Evolutionary conservation across 2,888 invertebrate species (phyloP), one percentile per base, ranked within the genome.

Genomic region (Drosophila pseudotakahashii): DNA sequence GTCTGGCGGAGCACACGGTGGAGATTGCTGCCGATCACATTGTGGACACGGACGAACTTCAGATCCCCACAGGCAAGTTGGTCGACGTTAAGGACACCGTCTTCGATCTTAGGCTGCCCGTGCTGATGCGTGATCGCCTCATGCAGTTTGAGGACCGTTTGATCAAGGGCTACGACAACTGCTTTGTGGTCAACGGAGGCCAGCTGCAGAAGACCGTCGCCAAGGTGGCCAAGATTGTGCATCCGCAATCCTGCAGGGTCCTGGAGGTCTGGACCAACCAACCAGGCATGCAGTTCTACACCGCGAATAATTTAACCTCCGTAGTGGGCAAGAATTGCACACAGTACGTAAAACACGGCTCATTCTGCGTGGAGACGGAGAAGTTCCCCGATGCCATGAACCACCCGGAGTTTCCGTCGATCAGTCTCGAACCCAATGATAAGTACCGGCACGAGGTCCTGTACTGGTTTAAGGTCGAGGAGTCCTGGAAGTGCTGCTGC

Each of bases 231-330:
- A 86, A 79, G 42, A 39, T 88, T 1, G 37, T 61, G 7, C 96
- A 97, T 91, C 95, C 95, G 0, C 81, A 90, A 9, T 93, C 94
- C 37, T 97, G 98, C 1, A 93, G 98, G 66, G 94, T 93, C 26
- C 90, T 98, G 75, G 96, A 97, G 89, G 94, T 98, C 0, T 95
- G 94, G 81, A 96, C 97, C 52, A 96, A 97, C 90, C 97, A 98
- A 89, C 98, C 98, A 0, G 98, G 98, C 0, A 93, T 98, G 71
- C 98, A 98, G 91, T 95, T 98, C 88, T 98, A 98, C 90, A 98
- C 98, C 0, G 94, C 95, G 0, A 97, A 97, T 89, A 93, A 93
- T 71, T 92, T 97, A 16, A 64, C 10, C 4, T 73, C 96, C n/a
- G 91, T 96, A 26, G 76, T 90, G 16, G 98, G 98, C 0, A 98